These are phyloP conservation scores for Colletes collaris DNA, from an alignment of 2,888 invertebrate species.

Conservation along the genomic window DNA sequence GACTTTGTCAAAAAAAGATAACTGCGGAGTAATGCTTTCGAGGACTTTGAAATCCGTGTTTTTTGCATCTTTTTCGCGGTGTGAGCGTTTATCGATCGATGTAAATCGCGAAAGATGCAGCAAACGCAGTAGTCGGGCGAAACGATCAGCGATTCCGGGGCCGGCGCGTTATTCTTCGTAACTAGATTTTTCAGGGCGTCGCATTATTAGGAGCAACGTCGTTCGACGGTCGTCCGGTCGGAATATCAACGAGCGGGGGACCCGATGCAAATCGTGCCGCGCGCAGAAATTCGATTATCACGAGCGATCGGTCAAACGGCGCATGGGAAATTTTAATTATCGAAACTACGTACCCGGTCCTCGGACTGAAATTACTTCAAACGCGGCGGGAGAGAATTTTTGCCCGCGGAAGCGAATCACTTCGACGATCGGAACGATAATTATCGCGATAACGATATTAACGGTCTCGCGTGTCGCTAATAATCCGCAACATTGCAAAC, in stretches of 20 bases:
- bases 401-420: constrained; percentile 8
- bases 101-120: no score
- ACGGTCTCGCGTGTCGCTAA: constrained; percentile 10
- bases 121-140: not conserved
- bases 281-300: constrained; percentile 42
- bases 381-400: constrained; percentile 16
- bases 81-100: no score
- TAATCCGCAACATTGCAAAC: constrained; percentile 19
- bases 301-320: constrained; percentile 52
- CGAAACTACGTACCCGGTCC: constrained; percentile 30
- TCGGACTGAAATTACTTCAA: constrained; percentile 18
- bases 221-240: constrained; percentile 13
- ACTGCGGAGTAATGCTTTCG: no score
- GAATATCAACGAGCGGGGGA: constrained; percentile 27
- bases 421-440: constrained; percentile 16
- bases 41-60: no score
- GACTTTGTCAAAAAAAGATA: no score
- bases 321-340: constrained; percentile 53
- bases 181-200: constrained; percentile 8
- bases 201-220: constrained; percentile 20
- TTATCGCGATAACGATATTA: constrained; percentile 38
- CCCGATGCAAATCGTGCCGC: constrained; percentile 37
- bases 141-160: constrained; percentile 8
- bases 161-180: constrained; percentile 18
- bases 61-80: no score